A percentile compares a stretch with the other conserved stretches of the same genome.
phyloP scores from a whole-genome alignment of 2,113 vertebrate genomes.

The Trematomus loennbergii region DNA sequence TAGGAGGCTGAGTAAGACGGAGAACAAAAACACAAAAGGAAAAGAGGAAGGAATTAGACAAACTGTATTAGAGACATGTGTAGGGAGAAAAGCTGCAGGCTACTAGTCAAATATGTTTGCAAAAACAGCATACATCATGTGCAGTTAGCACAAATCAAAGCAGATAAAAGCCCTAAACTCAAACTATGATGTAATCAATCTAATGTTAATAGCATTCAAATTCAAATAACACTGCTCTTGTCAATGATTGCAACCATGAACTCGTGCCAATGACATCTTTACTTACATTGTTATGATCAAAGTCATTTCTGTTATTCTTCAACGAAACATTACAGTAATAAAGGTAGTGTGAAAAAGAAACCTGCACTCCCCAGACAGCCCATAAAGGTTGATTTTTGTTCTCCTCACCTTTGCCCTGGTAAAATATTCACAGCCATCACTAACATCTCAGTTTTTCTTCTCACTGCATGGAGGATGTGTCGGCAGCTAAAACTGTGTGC shows the following conservation, averaged over 20 bases:
- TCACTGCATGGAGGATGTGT: conserved; percentile 22
- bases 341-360: not conserved
- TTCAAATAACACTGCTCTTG: not conserved
- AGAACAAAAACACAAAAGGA: conserved; percentile 15
- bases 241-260: not conserved
- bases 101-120: not conserved
- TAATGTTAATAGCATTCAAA: not conserved
- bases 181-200: not conserved
- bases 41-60: conserved; percentile 23
- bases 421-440: not conserved
- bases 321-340: not conserved
- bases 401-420: not conserved
- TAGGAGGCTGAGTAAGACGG: conserved; percentile 40
- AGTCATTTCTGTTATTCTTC: not conserved
- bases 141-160: not conserved
- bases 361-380: not conserved
- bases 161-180: not conserved
- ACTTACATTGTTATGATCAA: not conserved
- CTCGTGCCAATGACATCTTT: not conserved
- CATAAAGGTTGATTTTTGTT: not conserved
- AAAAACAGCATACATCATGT: not conserved
- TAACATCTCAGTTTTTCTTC: not conserved
- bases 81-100: conserved; percentile 11
- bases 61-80: conserved; percentile 5
- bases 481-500: conserved; percentile 11